phyloP scores from a whole-genome alignment of 2,113 vertebrate genomes.

The Actenoides hombroni region DNA sequence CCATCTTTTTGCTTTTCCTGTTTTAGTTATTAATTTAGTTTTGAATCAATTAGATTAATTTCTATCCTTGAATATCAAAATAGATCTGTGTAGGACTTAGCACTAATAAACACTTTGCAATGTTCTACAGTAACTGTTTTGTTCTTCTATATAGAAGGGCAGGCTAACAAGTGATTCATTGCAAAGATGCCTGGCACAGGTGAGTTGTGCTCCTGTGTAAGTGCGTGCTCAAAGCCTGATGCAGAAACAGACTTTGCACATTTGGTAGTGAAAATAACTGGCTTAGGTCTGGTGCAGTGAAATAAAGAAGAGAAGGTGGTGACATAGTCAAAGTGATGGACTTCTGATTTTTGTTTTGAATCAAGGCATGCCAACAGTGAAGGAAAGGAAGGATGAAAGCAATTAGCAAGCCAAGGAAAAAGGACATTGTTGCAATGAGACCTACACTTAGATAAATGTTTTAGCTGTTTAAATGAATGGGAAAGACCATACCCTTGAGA shows the following conservation, averaged over 20 bases:
- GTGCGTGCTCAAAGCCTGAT: not conserved
- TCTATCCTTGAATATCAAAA: not conserved
- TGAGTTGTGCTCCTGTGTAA: not conserved
- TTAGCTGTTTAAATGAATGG: not conserved
- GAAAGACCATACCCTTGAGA: not conserved
- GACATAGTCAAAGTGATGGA: not conserved
- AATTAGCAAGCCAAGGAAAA: not conserved
- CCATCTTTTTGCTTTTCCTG: not conserved
- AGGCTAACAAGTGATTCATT: not conserved
- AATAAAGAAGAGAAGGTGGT: not conserved
- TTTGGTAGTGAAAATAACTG: not conserved
- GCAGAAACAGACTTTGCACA: not conserved
- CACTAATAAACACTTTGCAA: not conserved
- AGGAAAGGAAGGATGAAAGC: not conserved
- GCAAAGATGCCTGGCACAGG: not conserved
- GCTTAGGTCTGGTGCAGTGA: not conserved
- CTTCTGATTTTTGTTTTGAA: not conserved
- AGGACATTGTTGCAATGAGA: not conserved
- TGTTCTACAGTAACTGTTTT: not conserved
- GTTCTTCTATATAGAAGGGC: not conserved
- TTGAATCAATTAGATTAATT: not conserved
- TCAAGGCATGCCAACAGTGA: not conserved
- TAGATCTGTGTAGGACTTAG: not conserved
- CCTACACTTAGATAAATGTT: not conserved
- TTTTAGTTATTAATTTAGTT: not conserved